Evolutionary conservation across 1,140 invertebrate genomes (phyloP).

Genomic region (Drosophila dunni): DNA sequence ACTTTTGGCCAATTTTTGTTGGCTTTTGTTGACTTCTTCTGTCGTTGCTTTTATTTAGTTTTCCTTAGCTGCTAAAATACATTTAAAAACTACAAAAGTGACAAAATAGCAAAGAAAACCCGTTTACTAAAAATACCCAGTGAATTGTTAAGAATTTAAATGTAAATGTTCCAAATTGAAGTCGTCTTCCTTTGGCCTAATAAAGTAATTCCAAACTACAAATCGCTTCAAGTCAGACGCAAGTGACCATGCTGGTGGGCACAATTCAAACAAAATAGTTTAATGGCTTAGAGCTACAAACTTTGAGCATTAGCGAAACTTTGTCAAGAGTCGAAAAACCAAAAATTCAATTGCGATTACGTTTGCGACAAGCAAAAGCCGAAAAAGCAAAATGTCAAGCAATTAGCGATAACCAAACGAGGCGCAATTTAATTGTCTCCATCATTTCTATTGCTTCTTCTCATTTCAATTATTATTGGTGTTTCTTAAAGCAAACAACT

Average conservation of each 20-base stretch:
- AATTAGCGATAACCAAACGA: slow-evolving; percentile 29
- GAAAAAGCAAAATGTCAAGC: slow-evolving; percentile 21
- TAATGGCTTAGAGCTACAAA: slow-evolving; percentile 10
- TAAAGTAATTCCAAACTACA: too few species aligned
- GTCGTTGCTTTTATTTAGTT: slow-evolving; percentile 46
- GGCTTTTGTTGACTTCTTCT: slow-evolving; percentile 49
- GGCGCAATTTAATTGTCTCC: slow-evolving; percentile 6
- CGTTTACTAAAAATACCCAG: too few species aligned
- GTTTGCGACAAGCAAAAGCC: slow-evolving; percentile 1
- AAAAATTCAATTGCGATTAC: slow-evolving; percentile 33
- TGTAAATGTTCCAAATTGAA: too few species aligned
- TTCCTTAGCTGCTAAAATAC: slow-evolving; percentile 4
- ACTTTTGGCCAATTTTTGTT: slow-evolving; percentile 48
- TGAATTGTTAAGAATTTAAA: too few species aligned
- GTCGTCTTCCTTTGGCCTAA: too few species aligned
- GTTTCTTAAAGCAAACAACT: background rate
- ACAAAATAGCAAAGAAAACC: background rate
- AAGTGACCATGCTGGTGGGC: background rate
- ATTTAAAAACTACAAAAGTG: background rate
- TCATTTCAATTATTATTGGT: background rate
- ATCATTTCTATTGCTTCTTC: background rate
- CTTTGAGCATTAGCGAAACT: slow-evolving; percentile 28
- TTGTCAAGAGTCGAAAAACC: slow-evolving; percentile 4
- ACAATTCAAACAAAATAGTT: background rate
- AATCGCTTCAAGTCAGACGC: background rate